Evolutionary conservation across 2,797 vertebrate species (phyloP).

Genomic region (Gorsachius magnificus): DNA sequence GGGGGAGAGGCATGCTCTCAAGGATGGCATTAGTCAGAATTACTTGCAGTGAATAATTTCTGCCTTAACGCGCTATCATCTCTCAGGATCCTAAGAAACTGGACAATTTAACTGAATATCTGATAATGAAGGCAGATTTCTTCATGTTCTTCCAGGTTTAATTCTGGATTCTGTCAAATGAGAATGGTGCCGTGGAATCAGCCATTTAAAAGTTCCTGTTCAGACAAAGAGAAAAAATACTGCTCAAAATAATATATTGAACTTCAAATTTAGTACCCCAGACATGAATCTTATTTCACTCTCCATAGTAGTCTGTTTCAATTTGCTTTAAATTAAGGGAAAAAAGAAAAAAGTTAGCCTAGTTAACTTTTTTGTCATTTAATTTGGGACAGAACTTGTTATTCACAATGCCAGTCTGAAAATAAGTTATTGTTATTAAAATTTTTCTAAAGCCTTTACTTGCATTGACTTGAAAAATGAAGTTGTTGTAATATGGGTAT

Average conservation of each 20-base stretch:
- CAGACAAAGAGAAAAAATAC: neutral
- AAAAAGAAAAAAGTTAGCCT: neutral
- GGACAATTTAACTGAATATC: constrained; percentile 28
- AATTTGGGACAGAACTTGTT: neutral
- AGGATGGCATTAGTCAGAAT: neutral
- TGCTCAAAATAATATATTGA: neutral
- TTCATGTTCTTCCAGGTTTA: neutral
- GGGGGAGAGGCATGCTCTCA: neutral
- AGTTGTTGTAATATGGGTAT: neutral
- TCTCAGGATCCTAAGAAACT: neutral
- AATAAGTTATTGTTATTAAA: neutral
- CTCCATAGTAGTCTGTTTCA: neutral
- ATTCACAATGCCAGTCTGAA: neutral
- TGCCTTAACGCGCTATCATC: neutral
- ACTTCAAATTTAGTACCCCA: neutral
- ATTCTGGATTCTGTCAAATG: constrained; percentile 1
- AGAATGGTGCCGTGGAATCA: neutral
- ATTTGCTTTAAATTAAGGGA: neutral
- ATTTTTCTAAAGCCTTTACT: neutral
- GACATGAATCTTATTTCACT: neutral
- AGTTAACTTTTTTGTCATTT: neutral
- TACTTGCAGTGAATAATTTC: neutral
- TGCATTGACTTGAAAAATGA: neutral
- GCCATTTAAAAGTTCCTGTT: neutral
- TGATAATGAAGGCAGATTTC: constrained; percentile 31